phyloP scores from a whole-genome alignment of 2,113 vertebrate species.

The Mirounga angustirostris region DNA sequence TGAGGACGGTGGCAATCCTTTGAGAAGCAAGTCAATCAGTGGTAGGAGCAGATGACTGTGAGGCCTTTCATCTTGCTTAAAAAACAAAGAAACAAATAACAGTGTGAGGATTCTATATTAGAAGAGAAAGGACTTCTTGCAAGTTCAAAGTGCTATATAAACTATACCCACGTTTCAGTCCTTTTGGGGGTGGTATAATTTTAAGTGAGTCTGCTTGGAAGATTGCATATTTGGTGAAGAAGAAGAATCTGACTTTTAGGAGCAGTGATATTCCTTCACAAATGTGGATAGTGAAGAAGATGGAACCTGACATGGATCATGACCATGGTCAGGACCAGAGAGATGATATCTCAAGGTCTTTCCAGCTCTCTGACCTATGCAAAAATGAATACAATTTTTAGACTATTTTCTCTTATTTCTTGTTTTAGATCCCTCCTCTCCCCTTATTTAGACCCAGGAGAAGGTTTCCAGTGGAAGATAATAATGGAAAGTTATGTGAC shows the following conservation, averaged over 20 bases:
- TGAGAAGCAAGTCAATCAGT: background rate
- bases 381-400: background rate
- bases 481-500: background rate
- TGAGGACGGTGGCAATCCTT: background rate
- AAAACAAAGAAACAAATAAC: background rate
- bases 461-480: background rate
- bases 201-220: background rate
- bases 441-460: background rate
- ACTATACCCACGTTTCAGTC: background rate
- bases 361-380: background rate
- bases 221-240: background rate
- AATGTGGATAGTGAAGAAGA: background rate
- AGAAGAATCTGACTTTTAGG: background rate
- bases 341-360: background rate
- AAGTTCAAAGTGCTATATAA: background rate
- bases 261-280: background rate
- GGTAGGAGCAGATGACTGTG: background rate
- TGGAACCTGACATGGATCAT: background rate
- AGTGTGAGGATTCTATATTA: background rate
- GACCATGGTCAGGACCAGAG: background rate
- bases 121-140: background rate
- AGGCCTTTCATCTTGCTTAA: slow-evolving; percentile 10
- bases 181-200: background rate
- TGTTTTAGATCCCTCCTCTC: background rate
- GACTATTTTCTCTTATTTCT: background rate